Evolutionary conservation across 2,113 vertebrate genomes (phyloP), one percentile per base, ranked within the genome.

Genomic region (Takifugu bimaculatus): DNA sequence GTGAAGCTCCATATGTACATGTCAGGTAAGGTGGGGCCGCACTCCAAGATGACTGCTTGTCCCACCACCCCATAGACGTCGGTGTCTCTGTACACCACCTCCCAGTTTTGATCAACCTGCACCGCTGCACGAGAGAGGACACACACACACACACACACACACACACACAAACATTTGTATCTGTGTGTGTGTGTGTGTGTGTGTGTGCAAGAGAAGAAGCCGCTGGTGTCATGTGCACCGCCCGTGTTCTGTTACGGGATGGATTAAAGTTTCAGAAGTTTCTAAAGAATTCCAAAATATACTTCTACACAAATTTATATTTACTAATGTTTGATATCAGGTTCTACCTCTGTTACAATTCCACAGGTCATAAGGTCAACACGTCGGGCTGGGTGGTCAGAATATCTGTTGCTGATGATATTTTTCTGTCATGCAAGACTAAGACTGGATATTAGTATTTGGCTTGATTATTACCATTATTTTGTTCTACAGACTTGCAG

Each of bases 1-100:
- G 86, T 88, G 79, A 95, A 96, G 66, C 93, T 93, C 95, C 95
- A 95, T 70, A 93, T 87, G 80, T 94, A 94, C 25, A 94, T 83
- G 32, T 89, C 89, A 0, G 84, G 71, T 0, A 88, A 54, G 0
- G 68, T 70, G 0, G 57, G 0, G 3, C 92, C 91, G 0, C 94
- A 96, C 57, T 89, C 80, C 68, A 96, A 85, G 58, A 92, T 89
- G 73, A 93, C 93, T 0, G 90, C 90, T 20, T 64, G 85, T 4
- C 85, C 90, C 32, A 90, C 82, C 3, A 94, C 91, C 2, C 93
- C 96, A 39, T 90, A 92, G 32, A 90, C 76, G 14, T 50, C 68
- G 51, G 60, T 67, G 28, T 93, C 89, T 55, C 55, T 64, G 35
- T 90, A 91, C 5, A 85, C 82, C 39, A 87, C 87, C 61, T 91